phyloP scores from a whole-genome alignment of 2,113 vertebrate genomes.

The Thamnophis sirtalis region DNA sequence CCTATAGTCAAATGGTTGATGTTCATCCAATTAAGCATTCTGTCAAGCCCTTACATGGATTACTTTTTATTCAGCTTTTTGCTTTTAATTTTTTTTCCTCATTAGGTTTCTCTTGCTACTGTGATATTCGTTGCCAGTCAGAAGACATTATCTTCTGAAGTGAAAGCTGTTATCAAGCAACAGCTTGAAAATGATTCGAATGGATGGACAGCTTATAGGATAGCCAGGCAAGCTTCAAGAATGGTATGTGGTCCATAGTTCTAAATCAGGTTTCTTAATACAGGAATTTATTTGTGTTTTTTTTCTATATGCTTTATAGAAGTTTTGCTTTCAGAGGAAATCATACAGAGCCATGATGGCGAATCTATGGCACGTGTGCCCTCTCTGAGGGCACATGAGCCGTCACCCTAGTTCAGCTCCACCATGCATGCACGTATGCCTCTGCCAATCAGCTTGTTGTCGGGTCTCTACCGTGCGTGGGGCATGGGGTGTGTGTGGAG shows the following conservation, averaged over 20 bases:
- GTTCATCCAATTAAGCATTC: background rate
- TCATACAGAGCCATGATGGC: background rate
- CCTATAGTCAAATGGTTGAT: background rate
- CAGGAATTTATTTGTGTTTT: background rate
- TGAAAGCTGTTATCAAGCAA: slow-evolving; percentile 90
- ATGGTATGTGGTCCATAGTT: slow-evolving; percentile 74
- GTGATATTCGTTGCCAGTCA: slow-evolving; percentile 98
- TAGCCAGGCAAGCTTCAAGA: slow-evolving; percentile 94
- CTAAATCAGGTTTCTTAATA: background rate
- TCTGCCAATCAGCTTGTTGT: too few relatives aligned
- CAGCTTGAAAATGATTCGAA: slow-evolving; percentile 91
- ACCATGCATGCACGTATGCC: too few relatives aligned
- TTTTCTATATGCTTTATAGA: background rate
- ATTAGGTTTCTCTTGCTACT: slow-evolving; percentile 91
- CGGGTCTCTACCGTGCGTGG: too few relatives aligned
- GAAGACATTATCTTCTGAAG: slow-evolving; percentile 85
- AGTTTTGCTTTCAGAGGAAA: background rate
- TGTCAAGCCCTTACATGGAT: background rate
- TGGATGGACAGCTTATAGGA: slow-evolving; percentile 95
- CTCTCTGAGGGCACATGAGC: too few relatives aligned
- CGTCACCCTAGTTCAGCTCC: too few relatives aligned
- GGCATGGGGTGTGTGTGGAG: too few relatives aligned
- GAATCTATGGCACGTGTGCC: too few relatives aligned
- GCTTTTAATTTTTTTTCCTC: background rate
- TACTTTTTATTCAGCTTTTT: slow-evolving; percentile 7